phyloP scores from a whole-genome alignment of 2,888 invertebrate species.

The Eueremaeus valkanovi region DNA sequence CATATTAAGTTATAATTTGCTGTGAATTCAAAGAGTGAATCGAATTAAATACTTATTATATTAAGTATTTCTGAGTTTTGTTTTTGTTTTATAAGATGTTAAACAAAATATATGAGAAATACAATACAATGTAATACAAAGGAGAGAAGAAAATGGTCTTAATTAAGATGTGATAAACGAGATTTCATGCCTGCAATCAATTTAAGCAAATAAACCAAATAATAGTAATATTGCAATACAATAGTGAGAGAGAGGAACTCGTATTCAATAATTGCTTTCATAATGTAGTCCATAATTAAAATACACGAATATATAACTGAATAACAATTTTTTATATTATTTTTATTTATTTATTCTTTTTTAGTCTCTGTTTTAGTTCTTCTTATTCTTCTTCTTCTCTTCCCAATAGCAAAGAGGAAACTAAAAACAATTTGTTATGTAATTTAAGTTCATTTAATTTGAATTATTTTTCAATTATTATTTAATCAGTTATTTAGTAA shows the following conservation, averaged over 20 bases:
- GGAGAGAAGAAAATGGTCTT: background rate
- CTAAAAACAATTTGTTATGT: background rate
- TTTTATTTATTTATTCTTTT: too few species aligned
- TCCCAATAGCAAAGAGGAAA: background rate
- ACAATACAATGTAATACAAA: too few species aligned
- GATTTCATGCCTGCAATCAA: conserved; percentile 1
- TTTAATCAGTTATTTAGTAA: background rate
- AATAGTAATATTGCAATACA: too few species aligned
- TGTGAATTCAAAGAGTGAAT: too few species aligned
- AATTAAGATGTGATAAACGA: background rate
- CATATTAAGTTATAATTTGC: too few species aligned
- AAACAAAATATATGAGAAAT: too few species aligned
- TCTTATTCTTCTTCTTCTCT: background rate
- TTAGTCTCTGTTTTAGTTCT: too few species aligned
- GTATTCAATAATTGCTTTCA: background rate
- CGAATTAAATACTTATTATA: too few species aligned
- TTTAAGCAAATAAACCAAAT: background rate
- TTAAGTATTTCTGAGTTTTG: too few species aligned
- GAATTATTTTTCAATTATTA: background rate
- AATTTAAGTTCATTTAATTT: background rate
- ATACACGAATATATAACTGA: background rate
- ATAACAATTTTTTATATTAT: too few species aligned
- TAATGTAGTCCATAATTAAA: background rate
- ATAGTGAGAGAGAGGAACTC: too few species aligned
- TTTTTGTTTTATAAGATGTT: too few species aligned